Evolutionary conservation across 2,888 invertebrate species (phyloP).

Genomic region (Eledona agricola): DNA sequence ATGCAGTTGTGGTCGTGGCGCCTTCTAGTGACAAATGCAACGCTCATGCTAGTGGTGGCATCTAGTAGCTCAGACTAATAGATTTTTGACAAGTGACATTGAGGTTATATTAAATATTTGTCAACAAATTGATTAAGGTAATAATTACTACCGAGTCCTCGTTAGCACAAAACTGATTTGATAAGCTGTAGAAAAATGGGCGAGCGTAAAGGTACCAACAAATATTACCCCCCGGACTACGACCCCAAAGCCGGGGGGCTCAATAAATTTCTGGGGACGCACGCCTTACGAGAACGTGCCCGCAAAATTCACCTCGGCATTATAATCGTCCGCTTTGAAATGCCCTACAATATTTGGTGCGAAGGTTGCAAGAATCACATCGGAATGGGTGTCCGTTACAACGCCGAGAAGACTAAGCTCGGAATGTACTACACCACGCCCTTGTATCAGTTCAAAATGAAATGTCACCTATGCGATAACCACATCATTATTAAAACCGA

Average conservation of each 20-base stretch:
- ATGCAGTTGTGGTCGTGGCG: too few relatives aligned
- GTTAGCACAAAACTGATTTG: too few relatives aligned
- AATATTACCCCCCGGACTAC: slow-evolving; percentile 99
- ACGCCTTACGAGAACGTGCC: slow-evolving; percentile 95
- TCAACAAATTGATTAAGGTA: too few relatives aligned
- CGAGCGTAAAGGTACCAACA: slow-evolving; percentile 97
- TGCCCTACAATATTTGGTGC: slow-evolving; percentile 99
- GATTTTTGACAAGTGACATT: too few relatives aligned
- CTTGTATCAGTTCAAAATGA: slow-evolving; percentile 98
- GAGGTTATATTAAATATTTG: too few relatives aligned
- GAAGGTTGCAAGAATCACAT: slow-evolving; percentile 98
- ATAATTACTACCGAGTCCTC: too few relatives aligned
- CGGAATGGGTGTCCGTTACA: slow-evolving; percentile 99
- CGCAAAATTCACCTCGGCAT: slow-evolving; percentile 96
- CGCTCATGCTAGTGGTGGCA: too few relatives aligned
- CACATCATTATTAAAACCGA: slow-evolving; percentile 98
- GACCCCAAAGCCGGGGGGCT: slow-evolving; percentile 94
- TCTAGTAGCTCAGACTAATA: too few relatives aligned
- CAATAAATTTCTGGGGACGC: slow-evolving; percentile 93
- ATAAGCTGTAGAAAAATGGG: slow-evolving; percentile 78
- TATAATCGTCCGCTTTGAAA: slow-evolving; percentile 96
- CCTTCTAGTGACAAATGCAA: too few relatives aligned
- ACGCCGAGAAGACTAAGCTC: slow-evolving; percentile 89
- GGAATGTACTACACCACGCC: slow-evolving; percentile 99
- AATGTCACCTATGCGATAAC: slow-evolving; percentile 97